Evolutionary conservation across 2,113 vertebrate species (phyloP), one percentile per base, ranked within the genome.

Genomic region (Pseudopodoces humilis): DNA sequence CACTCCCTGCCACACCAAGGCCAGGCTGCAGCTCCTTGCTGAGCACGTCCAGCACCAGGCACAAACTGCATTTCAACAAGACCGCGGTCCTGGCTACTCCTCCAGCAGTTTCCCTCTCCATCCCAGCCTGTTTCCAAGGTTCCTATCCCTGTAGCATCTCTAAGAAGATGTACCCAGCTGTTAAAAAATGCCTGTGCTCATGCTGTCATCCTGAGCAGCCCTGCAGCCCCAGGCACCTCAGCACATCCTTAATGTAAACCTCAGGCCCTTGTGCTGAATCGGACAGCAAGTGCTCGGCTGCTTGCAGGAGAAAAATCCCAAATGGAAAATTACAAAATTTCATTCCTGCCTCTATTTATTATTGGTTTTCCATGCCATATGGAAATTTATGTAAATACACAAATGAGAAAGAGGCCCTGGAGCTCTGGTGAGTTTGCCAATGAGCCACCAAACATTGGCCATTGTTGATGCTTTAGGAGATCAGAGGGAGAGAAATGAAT

Each of bases 351-450:
- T 95, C 92, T 92, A 71, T 93, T 96, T 96, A 92, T 96, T 96
- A 92, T 87, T 95, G 92, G 90, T 94, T 87, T 79, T 92, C 56
- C n/a, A n/a, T 20, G 68, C 52, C 74, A 90, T 53, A 96, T 97
- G 97, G 87, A 97, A 97, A 97, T 97, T 97, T 97, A 98, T 97
- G 97, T 85, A 97, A 97, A 97, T 96, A 92, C 9, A 49, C 79
- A 91, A 87, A 97, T 93, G 95, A 97, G 92, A 92, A 95, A 80
- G 69, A 92, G 69, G 33, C 83, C 77, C 82, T 22, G 71, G 91
- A 93, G 87, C 79, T 68, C 60, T 95, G 89, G 89, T 88, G 95
- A 52, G 41, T 92, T 96, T 18, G 74, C 94, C 94, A 92, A 7
- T 9, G 86, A 91, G 86, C 93, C 83, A 87, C 93, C 37, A 93